phyloP scores from a whole-genome alignment of 2,888 invertebrate species.

The Zhuqinia jingwanae region DNA sequence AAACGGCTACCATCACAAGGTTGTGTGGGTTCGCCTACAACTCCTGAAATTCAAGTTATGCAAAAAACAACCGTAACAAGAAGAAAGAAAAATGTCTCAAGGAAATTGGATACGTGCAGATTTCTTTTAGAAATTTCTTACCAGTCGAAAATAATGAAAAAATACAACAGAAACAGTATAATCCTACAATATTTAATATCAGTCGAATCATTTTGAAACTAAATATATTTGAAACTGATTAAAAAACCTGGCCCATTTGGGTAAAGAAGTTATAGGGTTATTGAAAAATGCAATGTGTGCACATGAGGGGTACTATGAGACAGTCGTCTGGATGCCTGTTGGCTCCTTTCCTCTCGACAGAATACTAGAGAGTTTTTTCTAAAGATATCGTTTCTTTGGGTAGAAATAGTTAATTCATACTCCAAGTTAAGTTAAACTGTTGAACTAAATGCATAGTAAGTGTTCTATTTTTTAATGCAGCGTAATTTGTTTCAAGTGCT shows the following conservation, averaged over 20 bases:
- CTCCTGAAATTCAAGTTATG: slow-evolving; percentile 18
- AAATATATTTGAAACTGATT: slow-evolving; percentile 35
- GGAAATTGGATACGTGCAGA: too few species aligned
- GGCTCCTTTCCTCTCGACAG: slow-evolving; percentile 38
- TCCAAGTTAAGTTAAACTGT: neutral
- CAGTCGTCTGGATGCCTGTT: slow-evolving; percentile 20
- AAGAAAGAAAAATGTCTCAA: too few species aligned
- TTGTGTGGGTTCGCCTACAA: slow-evolving; percentile 41
- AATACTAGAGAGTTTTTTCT: slow-evolving; percentile 4
- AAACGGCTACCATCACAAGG: slow-evolving; percentile 42
- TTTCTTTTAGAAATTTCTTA: too few species aligned
- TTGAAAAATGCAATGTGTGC: neutral
- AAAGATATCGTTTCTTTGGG: neutral
- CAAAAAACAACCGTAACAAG: too few species aligned
- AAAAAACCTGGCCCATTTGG: slow-evolving; percentile 35
- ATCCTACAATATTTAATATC: slow-evolving; percentile 54
- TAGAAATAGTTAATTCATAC: neutral
- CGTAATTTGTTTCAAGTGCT: too few species aligned
- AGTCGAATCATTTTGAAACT: slow-evolving; percentile 70
- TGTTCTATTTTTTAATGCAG: too few species aligned
- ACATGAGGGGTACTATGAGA: neutral
- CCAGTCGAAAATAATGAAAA: slow-evolving; percentile 65
- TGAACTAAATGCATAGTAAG: neutral
- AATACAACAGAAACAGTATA: slow-evolving; percentile 30
- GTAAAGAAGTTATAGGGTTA: slow-evolving; percentile 2